Base-by-base conservation (phyloP, 2,113 vertebrate genomes). In the Syngnathus floridae region DNA sequence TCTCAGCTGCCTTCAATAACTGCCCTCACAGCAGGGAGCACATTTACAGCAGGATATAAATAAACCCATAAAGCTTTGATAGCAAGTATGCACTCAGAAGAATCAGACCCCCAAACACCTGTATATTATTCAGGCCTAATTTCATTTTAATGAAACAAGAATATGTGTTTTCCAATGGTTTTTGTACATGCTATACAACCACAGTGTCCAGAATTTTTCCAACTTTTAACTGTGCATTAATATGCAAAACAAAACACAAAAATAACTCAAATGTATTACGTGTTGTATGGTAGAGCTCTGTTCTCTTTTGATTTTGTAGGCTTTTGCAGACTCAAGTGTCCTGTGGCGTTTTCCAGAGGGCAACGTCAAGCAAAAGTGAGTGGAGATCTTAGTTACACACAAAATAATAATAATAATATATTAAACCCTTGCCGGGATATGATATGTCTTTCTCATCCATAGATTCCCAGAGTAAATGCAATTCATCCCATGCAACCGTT, bases 401-500 rank as follows among this genome's bases (percentile, higher is more conserved):
- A 31, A 31, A 31, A 31, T 31, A 31, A 31, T 31, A 31, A 31
- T 31, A 31, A 31, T 31, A 31, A 31, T 31, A 31, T 31, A 31
- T 2, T 31, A 31, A 3, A 2, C 26, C 26, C 26, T 31, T 22
- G 22, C 22, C 22, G 22, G 22, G 22, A 22, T 0, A 41, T 41
- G 40, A 10, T 11, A 41, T 41, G 13, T 46, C 43, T 46, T 14
- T 46, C 43, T 5, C 14, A 46, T 17, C 43, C 43, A 46, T 46
- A 46, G 43, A 17, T 17, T n/a, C 8, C 7, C 19, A 5, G n/a
- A 13, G 12, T 54, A 10, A 54, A 26, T 54, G 4, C 3, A 54
- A 54, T 11, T 26, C 1, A 31, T 31, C 26, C 26, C 26, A 31
- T 31, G 26, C 7, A 54, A 13, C 69, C 88, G 65, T 51, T 84